Percentiles rank a stretch among this genome's conserved stretches.
Evolutionary conservation across 2,797 vertebrate species (phyloP).

Genomic region (Pseudocheirus occidentalis): DNA sequence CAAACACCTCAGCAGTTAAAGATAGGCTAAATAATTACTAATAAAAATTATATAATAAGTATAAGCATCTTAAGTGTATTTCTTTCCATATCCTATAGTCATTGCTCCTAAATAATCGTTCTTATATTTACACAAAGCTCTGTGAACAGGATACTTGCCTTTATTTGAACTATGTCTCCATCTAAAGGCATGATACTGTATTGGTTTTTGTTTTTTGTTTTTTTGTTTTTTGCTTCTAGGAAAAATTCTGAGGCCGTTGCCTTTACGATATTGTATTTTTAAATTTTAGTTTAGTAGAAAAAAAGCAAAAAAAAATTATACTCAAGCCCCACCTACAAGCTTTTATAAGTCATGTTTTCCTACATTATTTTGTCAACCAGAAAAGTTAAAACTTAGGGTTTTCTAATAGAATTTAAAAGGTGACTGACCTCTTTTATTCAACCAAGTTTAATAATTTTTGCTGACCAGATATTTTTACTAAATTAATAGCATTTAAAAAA

Average conservation of each 20-base stretch:
- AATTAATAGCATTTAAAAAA: constrained; percentile 16
- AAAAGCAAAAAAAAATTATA: constrained; percentile 27
- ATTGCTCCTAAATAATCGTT: constrained; percentile 64
- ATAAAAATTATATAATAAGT: constrained; percentile 65
- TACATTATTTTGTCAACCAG: constrained; percentile 43
- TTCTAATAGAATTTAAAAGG: constrained; percentile 58
- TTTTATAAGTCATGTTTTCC: constrained; percentile 49
- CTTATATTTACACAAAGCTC: constrained; percentile 73
- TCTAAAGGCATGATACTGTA: constrained; percentile 89
- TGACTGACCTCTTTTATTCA: constrained; percentile 31
- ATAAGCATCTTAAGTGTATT: constrained; percentile 63
- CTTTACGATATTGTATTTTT: constrained; percentile 56
- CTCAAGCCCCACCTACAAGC: neutral
- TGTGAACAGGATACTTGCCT: constrained; percentile 66
- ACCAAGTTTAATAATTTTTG: constrained; percentile 41
- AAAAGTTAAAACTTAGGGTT: constrained; percentile 20
- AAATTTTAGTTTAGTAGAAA: constrained; percentile 33
- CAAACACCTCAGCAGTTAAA: constrained; percentile 66
- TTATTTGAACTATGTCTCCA: constrained; percentile 93
- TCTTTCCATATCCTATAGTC: constrained; percentile 68
- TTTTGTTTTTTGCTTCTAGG: constrained; percentile 48
- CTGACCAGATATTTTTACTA: constrained; percentile 43
- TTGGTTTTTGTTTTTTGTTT: constrained; percentile 40
- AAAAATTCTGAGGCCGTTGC: constrained; percentile 47
- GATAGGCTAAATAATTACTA: constrained; percentile 74